A percentile compares a stretch with the other conserved stretches of the same genome.
phyloP scores from a whole-genome alignment of 2,888 invertebrate genomes.

The Idaea aversata region DNA sequence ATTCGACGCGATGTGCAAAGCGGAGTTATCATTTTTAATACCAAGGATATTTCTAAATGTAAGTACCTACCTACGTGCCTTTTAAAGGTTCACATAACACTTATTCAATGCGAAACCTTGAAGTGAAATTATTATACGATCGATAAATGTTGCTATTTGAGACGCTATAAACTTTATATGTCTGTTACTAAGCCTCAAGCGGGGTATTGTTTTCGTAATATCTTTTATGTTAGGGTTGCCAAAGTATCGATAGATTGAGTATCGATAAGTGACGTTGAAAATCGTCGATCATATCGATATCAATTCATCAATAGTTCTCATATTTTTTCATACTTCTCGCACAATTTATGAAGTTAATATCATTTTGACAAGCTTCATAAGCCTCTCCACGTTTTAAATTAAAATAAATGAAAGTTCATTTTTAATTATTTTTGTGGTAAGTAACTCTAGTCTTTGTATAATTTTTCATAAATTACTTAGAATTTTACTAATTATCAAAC shows the following conservation, averaged over 20 bases:
- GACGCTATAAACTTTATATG: not conserved
- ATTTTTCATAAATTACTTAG: too few species aligned
- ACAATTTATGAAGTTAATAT: too few species aligned
- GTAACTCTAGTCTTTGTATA: too few species aligned
- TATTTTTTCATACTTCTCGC: too few species aligned
- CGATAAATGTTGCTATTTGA: not conserved
- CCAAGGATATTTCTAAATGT: constrained; percentile 86
- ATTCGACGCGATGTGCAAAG: constrained; percentile 89
- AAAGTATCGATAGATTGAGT: not conserved
- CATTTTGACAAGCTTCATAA: too few species aligned
- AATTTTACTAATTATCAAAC: too few species aligned
- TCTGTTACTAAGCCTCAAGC: not conserved
- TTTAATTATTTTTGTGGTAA: too few species aligned
- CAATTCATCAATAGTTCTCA: not conserved
- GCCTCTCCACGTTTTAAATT: too few species aligned
- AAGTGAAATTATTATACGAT: not conserved
- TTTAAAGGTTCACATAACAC: not conserved
- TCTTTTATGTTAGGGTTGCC: not conserved
- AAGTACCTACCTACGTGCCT: constrained; percentile 62
- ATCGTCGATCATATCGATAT: not conserved
- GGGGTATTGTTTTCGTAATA: not conserved
- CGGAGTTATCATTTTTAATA: constrained; percentile 88
- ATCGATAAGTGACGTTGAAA: not conserved
- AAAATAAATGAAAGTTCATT: too few species aligned
- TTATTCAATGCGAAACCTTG: not conserved